Conservation (phyloP, 2,113 vertebrate genomes). For the Noturus placidus region DNA sequence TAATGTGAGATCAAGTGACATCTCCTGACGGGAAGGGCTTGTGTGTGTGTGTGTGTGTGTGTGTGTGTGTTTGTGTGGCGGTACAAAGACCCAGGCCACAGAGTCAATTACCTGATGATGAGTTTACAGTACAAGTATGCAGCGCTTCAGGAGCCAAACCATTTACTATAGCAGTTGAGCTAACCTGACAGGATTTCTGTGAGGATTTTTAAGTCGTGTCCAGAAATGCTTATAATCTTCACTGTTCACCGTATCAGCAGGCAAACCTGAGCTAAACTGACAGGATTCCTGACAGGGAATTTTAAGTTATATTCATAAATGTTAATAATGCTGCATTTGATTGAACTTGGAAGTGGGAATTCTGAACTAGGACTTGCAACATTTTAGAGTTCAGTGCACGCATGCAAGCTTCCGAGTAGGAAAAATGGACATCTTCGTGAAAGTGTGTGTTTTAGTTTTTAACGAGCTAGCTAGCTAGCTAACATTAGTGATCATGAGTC, state of each 20-base stretch:
- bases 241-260: not conserved
- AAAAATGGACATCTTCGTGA: not conserved
- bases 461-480: not conserved
- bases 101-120: not conserved
- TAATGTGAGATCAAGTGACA: constrained; percentile 37
- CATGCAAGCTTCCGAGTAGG: not conserved
- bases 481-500: not conserved
- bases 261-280: not conserved
- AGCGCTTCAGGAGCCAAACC: not conserved
- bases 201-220: not conserved
- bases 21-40: constrained; percentile 20
- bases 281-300: not conserved
- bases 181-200: not conserved
- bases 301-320: not conserved
- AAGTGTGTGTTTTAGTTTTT: not conserved
- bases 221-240: not conserved
- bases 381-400: not conserved
- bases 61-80: not conserved
- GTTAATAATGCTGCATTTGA: not conserved
- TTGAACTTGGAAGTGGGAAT: not conserved
- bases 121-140: not conserved
- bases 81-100: not conserved
- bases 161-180: not conserved
- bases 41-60: not conserved
- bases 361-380: not conserved